Evolutionary conservation across 2,797 vertebrate genomes (phyloP).

Genomic region (Leuciscus waleckii): DNA sequence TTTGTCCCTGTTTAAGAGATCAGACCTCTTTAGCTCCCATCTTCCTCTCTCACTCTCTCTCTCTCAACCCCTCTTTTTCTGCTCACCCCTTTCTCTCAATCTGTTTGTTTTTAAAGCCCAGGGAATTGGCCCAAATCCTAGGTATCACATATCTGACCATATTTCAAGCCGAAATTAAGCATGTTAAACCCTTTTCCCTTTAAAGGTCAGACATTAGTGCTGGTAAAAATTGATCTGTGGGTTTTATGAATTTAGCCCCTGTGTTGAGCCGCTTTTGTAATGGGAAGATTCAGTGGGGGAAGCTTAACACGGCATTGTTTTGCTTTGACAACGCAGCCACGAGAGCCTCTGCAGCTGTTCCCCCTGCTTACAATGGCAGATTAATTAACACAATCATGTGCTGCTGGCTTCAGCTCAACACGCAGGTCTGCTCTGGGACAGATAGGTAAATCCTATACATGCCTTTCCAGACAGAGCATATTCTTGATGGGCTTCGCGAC

Average conservation of each 20-base stretch:
- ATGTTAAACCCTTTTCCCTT: constrained; percentile 86
- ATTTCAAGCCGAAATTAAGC: constrained; percentile 93
- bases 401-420: constrained; percentile 98
- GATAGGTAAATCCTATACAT: constrained; percentile 99
- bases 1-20: constrained; percentile 80
- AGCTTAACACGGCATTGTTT: constrained; percentile 99
- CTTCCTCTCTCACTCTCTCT: constrained; percentile 68
- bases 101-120: constrained; percentile 89
- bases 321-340: constrained; percentile 97
- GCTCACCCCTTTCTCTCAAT: constrained; percentile 75
- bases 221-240: constrained; percentile 94
- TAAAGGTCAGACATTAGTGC: constrained; percentile 98
- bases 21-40: constrained; percentile 76
- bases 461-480: constrained; percentile 90
- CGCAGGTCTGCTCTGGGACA: constrained; percentile 97
- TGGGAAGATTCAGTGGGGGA: constrained; percentile 93
- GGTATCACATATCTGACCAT: constrained; percentile 92
- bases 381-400: constrained; percentile 99
- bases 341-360: constrained; percentile 98
- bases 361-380: constrained; percentile 99
- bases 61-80: constrained; percentile 58
- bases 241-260: constrained; percentile 98
- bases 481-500: constrained; percentile 87
- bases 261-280: constrained; percentile 95
- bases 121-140: constrained; percentile 85